A percentile compares a stretch with the other conserved stretches of the same genome.
Evolutionary conservation across 2,113 vertebrate species (phyloP).

Genomic region (Dicrurus megarhynchus): DNA sequence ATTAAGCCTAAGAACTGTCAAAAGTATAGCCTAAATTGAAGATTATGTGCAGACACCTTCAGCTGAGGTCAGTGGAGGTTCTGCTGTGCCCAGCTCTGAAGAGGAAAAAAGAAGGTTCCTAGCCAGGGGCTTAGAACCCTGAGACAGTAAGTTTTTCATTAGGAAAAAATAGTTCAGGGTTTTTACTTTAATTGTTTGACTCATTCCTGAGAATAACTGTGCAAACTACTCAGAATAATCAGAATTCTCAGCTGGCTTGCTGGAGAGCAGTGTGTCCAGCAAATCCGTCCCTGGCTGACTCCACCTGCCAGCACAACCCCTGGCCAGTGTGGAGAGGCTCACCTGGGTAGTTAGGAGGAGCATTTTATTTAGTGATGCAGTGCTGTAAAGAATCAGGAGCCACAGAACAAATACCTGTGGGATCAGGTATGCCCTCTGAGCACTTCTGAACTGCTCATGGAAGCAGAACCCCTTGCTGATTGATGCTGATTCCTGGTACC

Average conservation of each 20-base stretch:
- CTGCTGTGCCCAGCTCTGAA: not conserved
- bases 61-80: not conserved
- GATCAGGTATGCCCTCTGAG: not conserved
- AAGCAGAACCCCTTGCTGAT: not conserved
- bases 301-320: not conserved
- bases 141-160: not conserved
- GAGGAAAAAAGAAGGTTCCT: not conserved
- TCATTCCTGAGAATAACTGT: not conserved
- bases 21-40: not conserved
- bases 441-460: not conserved
- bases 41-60: not conserved
- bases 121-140: not conserved
- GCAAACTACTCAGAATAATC: not conserved
- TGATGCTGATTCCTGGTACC: not conserved
- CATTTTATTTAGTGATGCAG: not conserved
- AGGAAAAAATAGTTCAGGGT: not conserved
- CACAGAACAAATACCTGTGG: not conserved
- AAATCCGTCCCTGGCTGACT: not conserved
- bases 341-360: rapidly evolving
- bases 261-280: not conserved
- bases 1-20: not conserved
- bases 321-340: not conserved
- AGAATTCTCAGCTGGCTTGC: not conserved
- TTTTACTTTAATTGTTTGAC: not conserved
- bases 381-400: not conserved